Evolutionary conservation across 2,113 vertebrate genomes (phyloP).

Genomic region (Lophura nycthemera): DNA sequence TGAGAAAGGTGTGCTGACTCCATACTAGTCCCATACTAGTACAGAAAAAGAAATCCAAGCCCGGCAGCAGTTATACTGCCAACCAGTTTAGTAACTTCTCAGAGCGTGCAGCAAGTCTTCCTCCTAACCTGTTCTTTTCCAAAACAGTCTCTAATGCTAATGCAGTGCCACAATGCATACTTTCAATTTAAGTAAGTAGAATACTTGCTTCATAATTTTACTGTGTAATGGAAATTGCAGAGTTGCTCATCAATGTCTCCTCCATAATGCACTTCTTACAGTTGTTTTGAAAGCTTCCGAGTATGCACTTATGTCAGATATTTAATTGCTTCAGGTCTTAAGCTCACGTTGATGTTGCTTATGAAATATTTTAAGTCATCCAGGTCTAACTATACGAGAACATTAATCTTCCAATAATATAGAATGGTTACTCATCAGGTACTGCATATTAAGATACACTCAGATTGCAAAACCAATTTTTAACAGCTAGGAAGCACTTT

Average conservation of each 20-base stretch:
- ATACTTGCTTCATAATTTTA: background rate
- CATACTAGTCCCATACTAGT: background rate
- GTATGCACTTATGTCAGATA: background rate
- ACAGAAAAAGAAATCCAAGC: background rate
- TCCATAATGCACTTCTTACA: background rate
- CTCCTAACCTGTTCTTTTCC: background rate
- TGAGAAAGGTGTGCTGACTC: background rate
- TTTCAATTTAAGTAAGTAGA: background rate
- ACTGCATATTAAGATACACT: background rate
- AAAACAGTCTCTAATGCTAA: background rate
- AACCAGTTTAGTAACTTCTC: background rate
- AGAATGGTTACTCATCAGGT: background rate
- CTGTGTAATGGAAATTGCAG: background rate
- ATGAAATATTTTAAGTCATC: background rate
- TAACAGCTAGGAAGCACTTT: background rate
- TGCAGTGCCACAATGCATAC: background rate
- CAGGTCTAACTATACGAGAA: background rate
- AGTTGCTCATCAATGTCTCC: background rate
- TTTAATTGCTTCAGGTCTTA: background rate
- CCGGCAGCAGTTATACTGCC: background rate
- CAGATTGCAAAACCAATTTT: background rate
- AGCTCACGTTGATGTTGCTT: background rate
- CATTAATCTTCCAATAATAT: background rate
- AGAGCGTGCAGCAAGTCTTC: background rate
- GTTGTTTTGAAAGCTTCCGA: background rate